Conservation (phyloP, 2,113 vertebrate species). For the Periophthalmus modestus region DNA sequence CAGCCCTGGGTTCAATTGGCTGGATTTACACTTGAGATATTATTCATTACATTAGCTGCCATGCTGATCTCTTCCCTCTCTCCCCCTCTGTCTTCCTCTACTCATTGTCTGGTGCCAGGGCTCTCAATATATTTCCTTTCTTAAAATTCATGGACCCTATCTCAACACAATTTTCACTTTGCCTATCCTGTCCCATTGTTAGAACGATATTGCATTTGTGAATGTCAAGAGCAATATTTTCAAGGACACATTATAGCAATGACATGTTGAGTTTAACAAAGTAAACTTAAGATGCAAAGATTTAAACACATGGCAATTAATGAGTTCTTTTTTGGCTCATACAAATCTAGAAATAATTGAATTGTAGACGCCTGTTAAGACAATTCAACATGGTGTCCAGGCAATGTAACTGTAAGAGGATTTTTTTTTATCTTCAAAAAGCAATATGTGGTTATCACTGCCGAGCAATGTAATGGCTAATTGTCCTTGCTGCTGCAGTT, state of each 20-base stretch:
- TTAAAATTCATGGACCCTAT: conserved; percentile 75
- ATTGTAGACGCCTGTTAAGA: conserved; percentile 67
- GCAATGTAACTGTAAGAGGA: conserved; percentile 60
- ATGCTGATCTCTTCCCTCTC: conserved; percentile 69
- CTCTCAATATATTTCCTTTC: conserved; percentile 69
- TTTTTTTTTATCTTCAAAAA: conserved; percentile 71
- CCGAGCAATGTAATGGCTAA: conserved; percentile 72
- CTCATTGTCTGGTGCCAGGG: conserved; percentile 60
- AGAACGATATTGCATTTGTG: conserved; percentile 69
- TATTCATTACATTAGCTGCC: conserved; percentile 79
- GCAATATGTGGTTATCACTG: conserved; percentile 66
- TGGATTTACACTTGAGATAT: conserved; percentile 80
- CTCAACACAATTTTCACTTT: conserved; percentile 60
- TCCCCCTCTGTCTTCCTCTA: conserved; percentile 36
- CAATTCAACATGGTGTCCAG: conserved; percentile 70
- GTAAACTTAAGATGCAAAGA: conserved; percentile 48
- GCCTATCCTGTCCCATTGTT: conserved; percentile 50
- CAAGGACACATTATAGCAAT: conserved; percentile 64
- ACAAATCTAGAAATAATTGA: conserved; percentile 65
- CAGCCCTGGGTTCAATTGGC: conserved; percentile 76
- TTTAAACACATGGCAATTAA: conserved; percentile 53
- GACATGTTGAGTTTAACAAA: conserved; percentile 46
- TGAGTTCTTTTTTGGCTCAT: conserved; percentile 8
- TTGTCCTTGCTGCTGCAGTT: conserved; percentile 74
- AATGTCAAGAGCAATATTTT: conserved; percentile 71